Base-by-base conservation (phyloP, 2,888 invertebrate genomes). In the Pollenia amentaria region DNA sequence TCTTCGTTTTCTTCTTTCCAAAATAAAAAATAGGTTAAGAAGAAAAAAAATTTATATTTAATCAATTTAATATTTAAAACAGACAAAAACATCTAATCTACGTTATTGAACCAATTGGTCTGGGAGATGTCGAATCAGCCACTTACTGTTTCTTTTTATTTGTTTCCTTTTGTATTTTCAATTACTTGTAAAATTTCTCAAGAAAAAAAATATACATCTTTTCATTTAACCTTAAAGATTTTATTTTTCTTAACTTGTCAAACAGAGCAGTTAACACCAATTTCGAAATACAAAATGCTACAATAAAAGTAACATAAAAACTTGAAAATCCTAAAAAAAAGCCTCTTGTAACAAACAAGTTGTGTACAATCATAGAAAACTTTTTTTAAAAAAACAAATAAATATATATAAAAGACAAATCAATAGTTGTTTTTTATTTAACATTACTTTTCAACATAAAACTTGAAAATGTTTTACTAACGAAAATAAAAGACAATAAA, bases 271-370 rank as follows among this genome's bases (percentile, higher is more conserved):
- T 48, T 51, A 60, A 78, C 60, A 69, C n/a, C 21, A 78, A 18
- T 51, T 51, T 69, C 9, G n/a, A 62, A 51, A 29, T n/a, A 42
- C 18, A 62, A 62, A 29, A 51, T 44, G 16, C 2, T 42, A 42
- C 55, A 46, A 65, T 14, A 65, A 46, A 44, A 70, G 62, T n/a
- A 62, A 38, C 10, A 29, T 42, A 9, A 29, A 79, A 40, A 55
- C 44, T 46, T 38, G 0, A 65, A 57, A 16, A 38, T 40, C n/a
- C 7, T 69, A 9, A n/a, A 40, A n/a, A 40, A 38, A 78, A 18
- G 44, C n/a, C 16, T 57, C 16, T 65, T 55, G 40, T 60, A 14
- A 51, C 75, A 67, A 82, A 75, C 40, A 55, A 65, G 14, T n/a
- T 79, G 21, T 21, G 7, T 62, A 40, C 18, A 48, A 38, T 70